phyloP scores from a whole-genome alignment of 2,888 invertebrate species.

The Icerya purchasi region DNA sequence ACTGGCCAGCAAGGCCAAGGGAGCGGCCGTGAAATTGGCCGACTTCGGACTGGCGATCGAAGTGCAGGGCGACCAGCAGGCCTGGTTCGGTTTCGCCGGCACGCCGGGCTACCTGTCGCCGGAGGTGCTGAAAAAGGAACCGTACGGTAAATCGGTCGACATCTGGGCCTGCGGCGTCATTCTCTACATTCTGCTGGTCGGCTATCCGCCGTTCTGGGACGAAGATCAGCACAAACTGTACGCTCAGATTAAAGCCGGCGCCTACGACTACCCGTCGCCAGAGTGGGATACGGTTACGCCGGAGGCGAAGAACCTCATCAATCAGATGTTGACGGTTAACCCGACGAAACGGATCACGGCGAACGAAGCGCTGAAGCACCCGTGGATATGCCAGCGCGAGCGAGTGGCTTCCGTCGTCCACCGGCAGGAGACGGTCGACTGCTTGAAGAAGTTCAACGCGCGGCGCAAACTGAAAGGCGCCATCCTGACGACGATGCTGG shows the following conservation, averaged over 20 bases:
- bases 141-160: conserved; percentile 98
- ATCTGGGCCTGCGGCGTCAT: conserved; percentile 99
- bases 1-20: conserved; percentile 97
- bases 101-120: conserved; percentile 98
- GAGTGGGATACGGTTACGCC: conserved; percentile 99
- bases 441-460: conserved; percentile 99
- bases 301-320: conserved; percentile 97
- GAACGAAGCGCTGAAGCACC: conserved; percentile 94
- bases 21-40: conserved; percentile 96
- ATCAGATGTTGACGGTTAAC: conserved; percentile 98
- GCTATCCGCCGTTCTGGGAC: conserved; percentile 99
- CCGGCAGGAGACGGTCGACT: conserved; percentile 99
- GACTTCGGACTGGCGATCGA: conserved; percentile 99
- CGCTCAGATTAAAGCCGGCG: conserved; percentile 98
- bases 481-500: conserved; percentile 98
- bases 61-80: conserved; percentile 94
- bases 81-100: conserved; percentile 99
- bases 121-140: conserved; percentile 98
- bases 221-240: conserved; percentile 98
- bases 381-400: conserved; percentile 99
- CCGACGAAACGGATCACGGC: conserved; percentile 97
- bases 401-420: conserved; percentile 97
- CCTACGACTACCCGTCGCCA: conserved; percentile 98
- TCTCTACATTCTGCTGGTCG: conserved; percentile 93
- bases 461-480: conserved; percentile 98